Conservation (phyloP, 2,113 vertebrate genomes). For the Guaruba guarouba region DNA sequence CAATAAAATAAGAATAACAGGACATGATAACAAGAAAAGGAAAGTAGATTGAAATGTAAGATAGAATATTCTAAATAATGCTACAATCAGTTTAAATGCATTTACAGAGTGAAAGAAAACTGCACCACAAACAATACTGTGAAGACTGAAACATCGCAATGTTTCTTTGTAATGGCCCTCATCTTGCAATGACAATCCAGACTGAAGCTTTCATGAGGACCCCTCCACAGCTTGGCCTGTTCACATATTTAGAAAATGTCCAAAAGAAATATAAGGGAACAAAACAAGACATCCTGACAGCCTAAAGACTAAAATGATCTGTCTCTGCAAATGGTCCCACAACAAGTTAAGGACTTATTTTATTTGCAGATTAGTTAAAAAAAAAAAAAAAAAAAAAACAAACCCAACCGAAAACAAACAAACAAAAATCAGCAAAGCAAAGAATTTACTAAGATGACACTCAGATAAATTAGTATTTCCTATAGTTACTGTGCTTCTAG, state of each 20-base stretch:
- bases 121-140: neutral
- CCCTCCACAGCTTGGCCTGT: neutral
- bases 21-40: constrained; percentile 6
- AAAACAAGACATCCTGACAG: neutral
- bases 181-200: neutral
- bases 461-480: neutral
- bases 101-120: constrained; percentile 8
- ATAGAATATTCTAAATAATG: neutral
- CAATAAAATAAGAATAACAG: neutral
- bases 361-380: neutral
- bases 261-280: neutral
- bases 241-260: neutral
- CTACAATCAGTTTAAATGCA: constrained; percentile 15
- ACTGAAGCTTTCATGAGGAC: neutral
- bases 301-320: neutral
- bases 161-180: neutral
- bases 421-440: neutral
- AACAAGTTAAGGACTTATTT: neutral
- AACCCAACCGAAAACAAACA: neutral
- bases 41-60: neutral
- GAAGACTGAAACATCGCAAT: neutral
- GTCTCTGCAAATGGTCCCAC: neutral
- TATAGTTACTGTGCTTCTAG: neutral
- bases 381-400: neutral
- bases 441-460: neutral